A percentile compares a stretch with the other conserved stretches of the same genome.
Evolutionary conservation across 1,140 invertebrate species (phyloP).

Genomic region (Proales similis): DNA sequence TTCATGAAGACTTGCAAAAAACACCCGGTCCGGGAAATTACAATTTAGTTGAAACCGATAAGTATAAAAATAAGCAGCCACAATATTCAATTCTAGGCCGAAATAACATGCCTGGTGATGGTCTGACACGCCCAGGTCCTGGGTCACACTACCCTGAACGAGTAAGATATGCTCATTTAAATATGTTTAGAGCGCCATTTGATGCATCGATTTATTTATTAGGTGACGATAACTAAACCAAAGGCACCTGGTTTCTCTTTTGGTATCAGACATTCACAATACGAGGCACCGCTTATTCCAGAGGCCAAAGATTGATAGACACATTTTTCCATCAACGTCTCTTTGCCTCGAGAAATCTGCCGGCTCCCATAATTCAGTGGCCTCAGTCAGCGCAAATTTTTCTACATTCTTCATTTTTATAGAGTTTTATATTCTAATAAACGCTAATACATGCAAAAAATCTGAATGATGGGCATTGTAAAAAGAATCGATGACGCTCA

Average conservation of each 20-base stretch:
- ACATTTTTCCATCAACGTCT: too few species aligned
- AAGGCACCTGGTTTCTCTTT: conserved; percentile 64
- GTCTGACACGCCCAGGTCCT: conserved; percentile 72
- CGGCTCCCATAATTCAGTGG: too few species aligned
- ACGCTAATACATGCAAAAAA: too few species aligned
- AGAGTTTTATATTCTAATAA: too few species aligned
- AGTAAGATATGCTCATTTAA: too few species aligned
- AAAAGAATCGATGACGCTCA: too few species aligned
- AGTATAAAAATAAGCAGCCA: conserved; percentile 63
- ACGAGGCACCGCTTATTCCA: conserved; percentile 53
- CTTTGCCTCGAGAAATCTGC: too few species aligned
- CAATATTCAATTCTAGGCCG: conserved; percentile 74
- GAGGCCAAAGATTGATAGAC: conserved; percentile 40
- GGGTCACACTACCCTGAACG: conserved; percentile 78
- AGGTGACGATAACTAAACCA: conserved; percentile 58
- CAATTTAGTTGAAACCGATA: conserved; percentile 56
- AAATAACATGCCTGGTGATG: conserved; percentile 65
- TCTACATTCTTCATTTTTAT: too few species aligned
- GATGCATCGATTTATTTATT: too few species aligned
- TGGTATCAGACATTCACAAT: conserved; percentile 76
- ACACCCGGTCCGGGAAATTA: conserved; percentile 54
- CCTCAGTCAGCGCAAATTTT: too few species aligned
- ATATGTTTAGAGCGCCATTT: too few species aligned
- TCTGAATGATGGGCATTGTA: too few species aligned
- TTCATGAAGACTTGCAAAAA: conserved; percentile 47